Conservation (phyloP, 2,888 invertebrate genomes). For the Chrysina gloriosa region DNA sequence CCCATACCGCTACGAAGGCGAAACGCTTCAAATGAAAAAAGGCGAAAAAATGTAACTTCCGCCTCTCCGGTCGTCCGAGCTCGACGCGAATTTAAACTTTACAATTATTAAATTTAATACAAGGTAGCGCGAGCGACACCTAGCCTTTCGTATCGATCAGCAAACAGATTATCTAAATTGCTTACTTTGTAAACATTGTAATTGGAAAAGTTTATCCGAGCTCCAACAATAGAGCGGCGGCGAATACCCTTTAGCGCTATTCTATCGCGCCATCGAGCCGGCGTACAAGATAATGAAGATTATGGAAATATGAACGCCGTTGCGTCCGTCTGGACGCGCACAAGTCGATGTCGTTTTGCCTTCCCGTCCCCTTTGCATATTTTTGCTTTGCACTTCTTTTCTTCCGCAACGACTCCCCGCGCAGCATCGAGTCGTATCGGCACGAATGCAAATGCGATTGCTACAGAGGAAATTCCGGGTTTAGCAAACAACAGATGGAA, state of each 20-base stretch:
- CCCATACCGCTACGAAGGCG: too few species aligned
- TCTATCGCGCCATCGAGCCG: neutral
- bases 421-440: too few species aligned
- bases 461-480: too few species aligned
- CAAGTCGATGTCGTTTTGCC: too few species aligned
- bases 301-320: constrained; percentile 45
- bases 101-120: constrained; percentile 58
- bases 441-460: too few species aligned
- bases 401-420: too few species aligned
- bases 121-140: constrained; percentile 54
- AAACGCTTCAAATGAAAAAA: too few species aligned
- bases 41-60: too few species aligned
- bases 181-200: constrained; percentile 62
- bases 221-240: constrained; percentile 50
- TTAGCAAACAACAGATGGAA: too few species aligned
- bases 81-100: constrained; percentile 54
- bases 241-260: constrained; percentile 3
- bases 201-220: constrained; percentile 60
- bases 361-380: too few species aligned
- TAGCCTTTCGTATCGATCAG: constrained; percentile 58
- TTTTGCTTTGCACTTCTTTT: too few species aligned
- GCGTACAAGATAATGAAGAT: constrained; percentile 47
- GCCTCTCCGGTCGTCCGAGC: too few species aligned
- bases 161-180: constrained; percentile 63
- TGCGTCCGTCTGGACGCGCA: neutral